Evolutionary conservation across 2,113 vertebrate genomes (phyloP), one percentile per base, ranked within the genome.

Genomic region (Pseudolaguvia tuberculata): DNA sequence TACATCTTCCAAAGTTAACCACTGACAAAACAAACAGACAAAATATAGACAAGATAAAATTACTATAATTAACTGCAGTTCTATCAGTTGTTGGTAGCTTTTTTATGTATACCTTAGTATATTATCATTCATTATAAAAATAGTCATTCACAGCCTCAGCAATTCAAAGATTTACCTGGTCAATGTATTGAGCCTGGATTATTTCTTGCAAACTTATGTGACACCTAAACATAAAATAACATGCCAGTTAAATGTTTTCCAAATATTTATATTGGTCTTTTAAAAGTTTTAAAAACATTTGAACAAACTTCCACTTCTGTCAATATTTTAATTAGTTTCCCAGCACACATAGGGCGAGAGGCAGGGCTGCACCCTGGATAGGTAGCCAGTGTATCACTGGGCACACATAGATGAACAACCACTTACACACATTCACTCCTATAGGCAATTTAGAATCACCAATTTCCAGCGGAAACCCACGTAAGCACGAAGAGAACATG

Each of bases 1-100:
- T 39, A 96, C 92, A 0, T 93, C 93, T 21, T 91, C 90, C 75
- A 97, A 84, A 42, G 89, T 85, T 84, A 92, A 92, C 95, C 95
- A 97, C 95, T 97, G 85, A 9, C 76, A 86, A 52, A 72, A 55
- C 59, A 31, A 59, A 12, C 7, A 59, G 52, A 21, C 15, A 59
- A 0, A 18, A 17, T 15, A 61, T 8, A 61, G 18, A 20, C 20
- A 35, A 59, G 0, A 29, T n/a, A n/a, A n/a, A n/a, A n/a, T 20
- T 6, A 56, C 11, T 4, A n/a, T 8, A 35, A 61, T n/a, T 14
- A 25, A 2, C 11, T 62, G 10, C 59, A 62, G n/a, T 39, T 61
- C 35, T 61, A 35, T n/a, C 31, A 39, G 31, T 6, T 2, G 12
- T 63, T n/a, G n/a, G n/a, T n/a, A n/a, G 13, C 35, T 9, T 45